phyloP scores from a whole-genome alignment of 2,113 vertebrate species.

The Chloebia gouldiae region DNA sequence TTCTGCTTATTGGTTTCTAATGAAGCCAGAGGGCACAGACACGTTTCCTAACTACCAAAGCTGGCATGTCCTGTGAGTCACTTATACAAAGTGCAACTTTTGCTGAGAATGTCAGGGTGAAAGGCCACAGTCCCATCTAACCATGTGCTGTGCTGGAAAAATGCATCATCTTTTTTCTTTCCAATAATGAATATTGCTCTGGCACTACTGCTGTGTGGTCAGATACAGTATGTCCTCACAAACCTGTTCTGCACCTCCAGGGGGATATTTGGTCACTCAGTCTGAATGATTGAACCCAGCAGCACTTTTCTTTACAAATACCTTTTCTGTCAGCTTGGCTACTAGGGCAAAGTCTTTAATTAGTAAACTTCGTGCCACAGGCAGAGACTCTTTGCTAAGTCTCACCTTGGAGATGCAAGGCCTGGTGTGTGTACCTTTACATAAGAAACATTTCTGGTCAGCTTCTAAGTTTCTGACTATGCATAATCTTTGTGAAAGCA shows the following conservation, averaged over 20 bases:
- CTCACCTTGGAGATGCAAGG: neutral
- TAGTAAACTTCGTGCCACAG: neutral
- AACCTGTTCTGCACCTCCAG: neutral
- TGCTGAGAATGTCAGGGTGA: constrained; percentile 41
- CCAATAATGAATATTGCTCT: neutral
- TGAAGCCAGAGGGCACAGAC: neutral
- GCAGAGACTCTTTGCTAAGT: neutral
- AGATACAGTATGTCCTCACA: neutral
- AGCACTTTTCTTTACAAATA: neutral
- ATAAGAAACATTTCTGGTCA: neutral
- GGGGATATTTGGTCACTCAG: neutral
- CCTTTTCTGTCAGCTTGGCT: neutral
- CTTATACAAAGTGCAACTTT: constrained; percentile 30
- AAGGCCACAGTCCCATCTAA: neutral
- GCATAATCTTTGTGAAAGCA: neutral
- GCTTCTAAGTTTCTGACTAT: neutral
- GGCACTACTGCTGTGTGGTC: neutral
- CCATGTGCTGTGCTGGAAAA: neutral
- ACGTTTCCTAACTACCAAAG: constrained; percentile 36
- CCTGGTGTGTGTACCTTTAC: neutral
- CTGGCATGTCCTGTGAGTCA: neutral
- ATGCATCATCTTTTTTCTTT: neutral
- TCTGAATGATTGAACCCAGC: neutral
- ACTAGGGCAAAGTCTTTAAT: neutral
- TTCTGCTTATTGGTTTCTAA: neutral